Evolutionary conservation across 2,797 vertebrate genomes (phyloP).

Genomic region (Lithobates pipiens): DNA sequence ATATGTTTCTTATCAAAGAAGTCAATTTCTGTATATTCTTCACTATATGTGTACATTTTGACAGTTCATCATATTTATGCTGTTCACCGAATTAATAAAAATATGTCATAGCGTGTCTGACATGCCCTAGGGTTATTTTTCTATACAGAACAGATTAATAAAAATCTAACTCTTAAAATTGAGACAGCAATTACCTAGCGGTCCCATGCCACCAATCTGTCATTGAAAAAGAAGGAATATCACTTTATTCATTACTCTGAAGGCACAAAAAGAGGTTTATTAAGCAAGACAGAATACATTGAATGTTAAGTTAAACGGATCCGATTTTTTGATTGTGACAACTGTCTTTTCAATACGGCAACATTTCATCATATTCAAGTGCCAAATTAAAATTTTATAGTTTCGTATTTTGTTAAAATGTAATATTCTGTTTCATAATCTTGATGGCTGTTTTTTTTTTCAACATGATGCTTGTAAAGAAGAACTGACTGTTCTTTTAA

Average conservation of each 20-base stretch:
- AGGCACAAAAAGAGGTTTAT: slow-evolving; percentile 51
- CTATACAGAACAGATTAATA: slow-evolving; percentile 61
- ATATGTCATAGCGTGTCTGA: slow-evolving; percentile 50
- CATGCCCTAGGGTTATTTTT: slow-evolving; percentile 60
- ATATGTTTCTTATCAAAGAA: background rate
- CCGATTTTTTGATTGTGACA: background rate
- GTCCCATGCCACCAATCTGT: slow-evolving; percentile 59
- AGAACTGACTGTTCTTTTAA: background rate
- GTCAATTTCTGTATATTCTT: slow-evolving; percentile 21
- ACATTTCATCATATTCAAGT: background rate
- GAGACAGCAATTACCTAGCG: slow-evolving; percentile 55
- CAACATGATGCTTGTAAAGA: background rate
- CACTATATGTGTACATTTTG: slow-evolving; percentile 37
- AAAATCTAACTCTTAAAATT: slow-evolving; percentile 53
- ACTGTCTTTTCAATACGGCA: background rate
- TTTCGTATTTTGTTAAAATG: background rate
- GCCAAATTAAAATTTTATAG: slow-evolving; percentile 1
- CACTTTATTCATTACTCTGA: slow-evolving; percentile 50
- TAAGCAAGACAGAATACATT: slow-evolving; percentile 35
- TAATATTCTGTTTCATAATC: background rate
- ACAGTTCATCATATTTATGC: slow-evolving; percentile 47
- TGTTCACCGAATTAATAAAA: slow-evolving; percentile 60
- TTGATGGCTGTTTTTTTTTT: background rate
- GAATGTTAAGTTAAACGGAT: slow-evolving; percentile 20
- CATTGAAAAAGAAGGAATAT: slow-evolving; percentile 53